phyloP scores from a whole-genome alignment of 2,888 invertebrate genomes.

The Pristionchus mayeri region DNA sequence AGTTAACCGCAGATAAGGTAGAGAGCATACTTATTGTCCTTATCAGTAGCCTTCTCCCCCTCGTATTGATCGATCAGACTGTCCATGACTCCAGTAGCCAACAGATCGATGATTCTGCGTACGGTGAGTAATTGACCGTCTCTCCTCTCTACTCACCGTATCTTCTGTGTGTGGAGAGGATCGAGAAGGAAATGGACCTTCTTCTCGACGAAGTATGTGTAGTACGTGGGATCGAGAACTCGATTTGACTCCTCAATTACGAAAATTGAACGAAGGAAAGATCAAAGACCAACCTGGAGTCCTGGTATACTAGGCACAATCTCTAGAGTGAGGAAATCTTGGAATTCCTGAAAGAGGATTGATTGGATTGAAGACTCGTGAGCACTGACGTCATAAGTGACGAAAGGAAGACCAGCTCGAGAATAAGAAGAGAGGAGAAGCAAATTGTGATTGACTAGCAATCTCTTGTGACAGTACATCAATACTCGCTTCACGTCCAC shows the following conservation, averaged over 20 bases:
- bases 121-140: background rate
- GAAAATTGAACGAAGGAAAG: background rate
- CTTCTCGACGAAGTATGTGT: conserved; percentile 24
- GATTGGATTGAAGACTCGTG: background rate
- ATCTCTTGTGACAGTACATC: conserved; percentile 16
- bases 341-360: background rate
- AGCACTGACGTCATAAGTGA: conserved; percentile 9
- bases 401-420: background rate
- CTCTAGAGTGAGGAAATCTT: background rate
- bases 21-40: background rate
- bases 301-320: conserved; percentile 2
- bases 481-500: conserved; percentile 4
- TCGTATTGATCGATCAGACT: conserved; percentile 11
- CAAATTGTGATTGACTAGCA: background rate
- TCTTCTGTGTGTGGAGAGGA: conserved; percentile 40
- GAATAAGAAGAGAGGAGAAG: background rate
- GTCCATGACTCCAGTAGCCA: conserved; percentile 17
- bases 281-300: background rate
- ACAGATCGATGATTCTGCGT: conserved; percentile 1
- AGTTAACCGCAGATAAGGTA: no score
- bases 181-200: conserved; percentile 40
- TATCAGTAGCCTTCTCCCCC: background rate
- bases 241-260: background rate
- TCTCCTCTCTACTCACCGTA: conserved; percentile 11
- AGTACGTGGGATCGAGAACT: conserved; percentile 1